Conservation (phyloP, 2,797 vertebrate genomes). For the Hyperoplus lanceolatus region DNA sequence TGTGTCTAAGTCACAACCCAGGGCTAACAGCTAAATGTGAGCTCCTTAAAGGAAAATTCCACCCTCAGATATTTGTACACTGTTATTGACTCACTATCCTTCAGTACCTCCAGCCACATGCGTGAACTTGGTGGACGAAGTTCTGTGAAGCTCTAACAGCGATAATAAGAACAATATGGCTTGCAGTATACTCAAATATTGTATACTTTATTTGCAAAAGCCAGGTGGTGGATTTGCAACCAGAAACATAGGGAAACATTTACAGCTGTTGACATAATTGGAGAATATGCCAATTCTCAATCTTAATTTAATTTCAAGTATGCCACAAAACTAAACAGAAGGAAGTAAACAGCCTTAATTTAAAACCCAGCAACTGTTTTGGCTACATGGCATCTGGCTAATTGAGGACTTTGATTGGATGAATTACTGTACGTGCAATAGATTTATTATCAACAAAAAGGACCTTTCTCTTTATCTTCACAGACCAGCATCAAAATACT, state of each 20-base stretch:
- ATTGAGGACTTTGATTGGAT: neutral
- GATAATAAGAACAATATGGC: neutral
- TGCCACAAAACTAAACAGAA: neutral
- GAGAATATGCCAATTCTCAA: neutral
- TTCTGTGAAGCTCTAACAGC: neutral
- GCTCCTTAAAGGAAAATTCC: slow-evolving; percentile 60
- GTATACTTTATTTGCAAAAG: neutral
- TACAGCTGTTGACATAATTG: slow-evolving; percentile 6
- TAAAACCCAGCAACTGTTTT: slow-evolving; percentile 8
- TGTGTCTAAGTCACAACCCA: slow-evolving; percentile 48
- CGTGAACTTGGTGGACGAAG: slow-evolving; percentile 12
- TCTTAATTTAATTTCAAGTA: slow-evolving; percentile 2
- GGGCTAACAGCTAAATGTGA: slow-evolving; percentile 57
- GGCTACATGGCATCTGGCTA: neutral
- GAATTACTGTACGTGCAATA: neutral
- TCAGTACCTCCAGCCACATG: neutral
- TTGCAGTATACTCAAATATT: neutral
- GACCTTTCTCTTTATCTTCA: slow-evolving; percentile 7
- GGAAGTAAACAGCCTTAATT: slow-evolving; percentile 14
- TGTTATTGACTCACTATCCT: neutral
- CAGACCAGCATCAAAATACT: neutral
- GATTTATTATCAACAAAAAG: neutral
- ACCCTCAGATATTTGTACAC: slow-evolving; percentile 27
- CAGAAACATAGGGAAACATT: neutral
- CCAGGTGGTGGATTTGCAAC: slow-evolving; percentile 1